A percentile compares a stretch with the other conserved stretches of the same genome.
Evolutionary conservation across 2,888 invertebrate species (phyloP).

Genomic region (Euphydryas editha): DNA sequence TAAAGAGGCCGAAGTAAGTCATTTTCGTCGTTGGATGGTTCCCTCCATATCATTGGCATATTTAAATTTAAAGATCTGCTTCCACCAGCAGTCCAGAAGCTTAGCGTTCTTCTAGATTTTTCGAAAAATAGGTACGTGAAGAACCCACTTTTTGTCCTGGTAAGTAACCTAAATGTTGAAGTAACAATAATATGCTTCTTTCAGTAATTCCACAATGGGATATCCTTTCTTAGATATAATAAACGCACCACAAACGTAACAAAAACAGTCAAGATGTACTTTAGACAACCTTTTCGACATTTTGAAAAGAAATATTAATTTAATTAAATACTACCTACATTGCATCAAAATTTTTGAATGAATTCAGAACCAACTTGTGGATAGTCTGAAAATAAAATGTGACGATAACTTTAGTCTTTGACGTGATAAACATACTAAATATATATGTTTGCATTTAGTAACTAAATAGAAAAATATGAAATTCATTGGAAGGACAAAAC

Average conservation of each 20-base stretch:
- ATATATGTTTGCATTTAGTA: too few species aligned
- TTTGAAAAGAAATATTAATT: too few species aligned
- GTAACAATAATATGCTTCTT: neutral
- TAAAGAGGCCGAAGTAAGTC: constrained; percentile 14
- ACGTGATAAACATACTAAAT: too few species aligned
- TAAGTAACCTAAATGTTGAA: neutral
- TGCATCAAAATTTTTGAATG: too few species aligned
- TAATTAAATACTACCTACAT: too few species aligned
- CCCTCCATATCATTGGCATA: constrained; percentile 17
- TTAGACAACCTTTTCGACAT: too few species aligned
- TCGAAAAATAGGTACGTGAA: neutral
- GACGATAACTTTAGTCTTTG: too few species aligned
- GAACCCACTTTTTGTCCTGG: constrained; percentile 5
- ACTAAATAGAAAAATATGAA: too few species aligned
- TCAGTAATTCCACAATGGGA: neutral
- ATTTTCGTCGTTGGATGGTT: too few species aligned
- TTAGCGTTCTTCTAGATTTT: constrained; percentile 1
- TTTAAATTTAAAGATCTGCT: neutral
- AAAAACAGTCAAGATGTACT: neutral
- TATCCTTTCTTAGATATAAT: neutral
- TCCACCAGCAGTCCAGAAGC: neutral
- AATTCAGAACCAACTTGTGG: too few species aligned
- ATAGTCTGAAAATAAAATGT: too few species aligned
- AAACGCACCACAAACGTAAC: neutral
- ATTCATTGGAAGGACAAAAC: too few species aligned